Conservation (phyloP, 2,113 vertebrate species). For the Egretta garzetta region DNA sequence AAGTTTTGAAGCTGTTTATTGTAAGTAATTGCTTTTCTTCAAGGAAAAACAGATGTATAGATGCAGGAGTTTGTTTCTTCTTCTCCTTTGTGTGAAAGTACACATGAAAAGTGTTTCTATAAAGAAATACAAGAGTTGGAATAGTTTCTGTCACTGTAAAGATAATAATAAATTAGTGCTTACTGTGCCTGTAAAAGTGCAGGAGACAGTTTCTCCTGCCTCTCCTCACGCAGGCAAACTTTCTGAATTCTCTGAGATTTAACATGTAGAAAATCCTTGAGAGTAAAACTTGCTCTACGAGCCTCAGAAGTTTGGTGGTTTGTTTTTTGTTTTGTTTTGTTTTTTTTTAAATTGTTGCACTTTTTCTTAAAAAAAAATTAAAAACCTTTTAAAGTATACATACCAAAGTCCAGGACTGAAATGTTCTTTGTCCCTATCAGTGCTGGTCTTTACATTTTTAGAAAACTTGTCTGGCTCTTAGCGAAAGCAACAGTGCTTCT, state of each 20-base stretch:
- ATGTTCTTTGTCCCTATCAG: not conserved
- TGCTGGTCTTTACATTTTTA: not conserved
- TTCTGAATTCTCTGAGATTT: not conserved
- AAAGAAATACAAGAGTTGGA: constrained; percentile 60
- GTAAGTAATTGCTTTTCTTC: constrained; percentile 70
- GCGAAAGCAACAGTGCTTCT: not conserved
- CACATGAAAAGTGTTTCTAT: constrained; percentile 63
- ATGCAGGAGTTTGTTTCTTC: constrained; percentile 66
- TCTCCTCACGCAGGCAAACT: not conserved
- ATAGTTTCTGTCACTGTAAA: constrained; percentile 66
- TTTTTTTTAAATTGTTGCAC: not conserved
- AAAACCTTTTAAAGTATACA: not conserved
- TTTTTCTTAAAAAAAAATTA: not conserved
- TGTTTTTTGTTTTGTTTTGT: too few species aligned
- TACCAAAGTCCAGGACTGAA: not conserved
- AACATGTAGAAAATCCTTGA: not conserved
- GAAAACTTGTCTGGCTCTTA: not conserved
- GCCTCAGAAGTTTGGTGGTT: not conserved
- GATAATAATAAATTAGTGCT: constrained; percentile 58
- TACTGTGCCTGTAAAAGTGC: constrained; percentile 15
- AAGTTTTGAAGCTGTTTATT: constrained; percentile 71
- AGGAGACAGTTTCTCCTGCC: not conserved
- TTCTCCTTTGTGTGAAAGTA: constrained; percentile 61
- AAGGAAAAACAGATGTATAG: constrained; percentile 71
- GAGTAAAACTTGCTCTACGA: not conserved